Conservation (phyloP, 2,113 vertebrate species). For the Machaerirhynchus nigripectus region DNA sequence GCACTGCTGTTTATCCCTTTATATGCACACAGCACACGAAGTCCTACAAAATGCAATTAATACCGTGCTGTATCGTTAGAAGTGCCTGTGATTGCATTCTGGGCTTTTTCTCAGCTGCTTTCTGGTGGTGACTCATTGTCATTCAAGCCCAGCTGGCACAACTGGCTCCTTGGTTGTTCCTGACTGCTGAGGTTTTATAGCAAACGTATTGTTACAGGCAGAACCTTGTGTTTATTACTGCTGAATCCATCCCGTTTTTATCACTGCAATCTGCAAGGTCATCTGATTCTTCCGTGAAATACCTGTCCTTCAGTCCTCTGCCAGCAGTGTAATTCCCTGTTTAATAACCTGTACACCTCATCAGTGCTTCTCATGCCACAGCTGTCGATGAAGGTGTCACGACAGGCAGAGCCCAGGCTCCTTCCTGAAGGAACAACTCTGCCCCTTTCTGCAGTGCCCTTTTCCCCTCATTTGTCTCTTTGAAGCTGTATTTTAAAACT, state of each 20-base stretch:
- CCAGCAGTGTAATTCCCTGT: not conserved
- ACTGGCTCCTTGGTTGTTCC: not conserved
- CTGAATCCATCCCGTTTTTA: not conserved
- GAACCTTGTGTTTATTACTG: not conserved
- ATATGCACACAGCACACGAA: not conserved
- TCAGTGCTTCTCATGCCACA: not conserved
- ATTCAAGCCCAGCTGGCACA: not conserved
- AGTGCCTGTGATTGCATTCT: not conserved
- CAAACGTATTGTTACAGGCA: not conserved
- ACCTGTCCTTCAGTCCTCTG: not conserved
- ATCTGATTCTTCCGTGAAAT: not conserved
- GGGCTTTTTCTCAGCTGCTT: not conserved
- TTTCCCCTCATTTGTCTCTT: not conserved
- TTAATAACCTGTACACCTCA: not conserved
- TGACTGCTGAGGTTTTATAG: not conserved
- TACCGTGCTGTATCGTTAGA: not conserved
- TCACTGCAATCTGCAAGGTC: slow-evolving; percentile 14
- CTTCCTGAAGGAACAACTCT: not conserved
- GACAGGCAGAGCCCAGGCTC: not conserved
- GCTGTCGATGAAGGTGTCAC: not conserved
- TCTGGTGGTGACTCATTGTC: slow-evolving; percentile 19
- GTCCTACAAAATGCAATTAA: not conserved
- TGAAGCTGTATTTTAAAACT: not conserved
- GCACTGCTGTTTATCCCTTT: not conserved
- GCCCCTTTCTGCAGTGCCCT: not conserved